Percentiles rank a stretch among this genome's conserved stretches.
These are phyloP conservation scores for Clupea harengus DNA, from an alignment of 2,113 vertebrate species.

Conservation along the genomic window DNA sequence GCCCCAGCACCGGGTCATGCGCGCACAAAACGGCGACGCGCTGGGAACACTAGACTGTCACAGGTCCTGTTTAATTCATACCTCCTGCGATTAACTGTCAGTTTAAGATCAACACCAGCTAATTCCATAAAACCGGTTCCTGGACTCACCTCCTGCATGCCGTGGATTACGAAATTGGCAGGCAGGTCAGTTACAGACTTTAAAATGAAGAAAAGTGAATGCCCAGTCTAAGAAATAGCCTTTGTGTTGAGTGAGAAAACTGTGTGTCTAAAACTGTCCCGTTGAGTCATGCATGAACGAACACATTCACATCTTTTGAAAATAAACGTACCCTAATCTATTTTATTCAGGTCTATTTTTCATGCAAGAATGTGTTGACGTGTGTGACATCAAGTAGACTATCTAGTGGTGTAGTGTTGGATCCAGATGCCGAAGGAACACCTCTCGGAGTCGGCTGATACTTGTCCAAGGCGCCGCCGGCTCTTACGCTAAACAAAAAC, in stretches of 20 bases:
- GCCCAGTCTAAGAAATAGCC: neutral
- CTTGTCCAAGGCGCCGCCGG: neutral
- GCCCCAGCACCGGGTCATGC: constrained; percentile 52
- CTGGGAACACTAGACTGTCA: constrained; percentile 54
- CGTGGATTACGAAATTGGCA: neutral
- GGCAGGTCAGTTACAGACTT: neutral
- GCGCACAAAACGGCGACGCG: constrained; percentile 62
- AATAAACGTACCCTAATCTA: neutral
- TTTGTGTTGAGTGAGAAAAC: too few relatives aligned
- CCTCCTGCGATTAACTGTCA: constrained; percentile 61
- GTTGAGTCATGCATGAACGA: too few relatives aligned
- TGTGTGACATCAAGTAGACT: neutral
- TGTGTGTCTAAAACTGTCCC: too few relatives aligned
- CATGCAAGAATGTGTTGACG: neutral
- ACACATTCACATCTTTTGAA: too few relatives aligned
- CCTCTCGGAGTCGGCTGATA: neutral
- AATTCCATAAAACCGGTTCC: constrained; percentile 36
- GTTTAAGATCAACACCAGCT: constrained; percentile 58
- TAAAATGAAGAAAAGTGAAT: neutral
- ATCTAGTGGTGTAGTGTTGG: neutral
- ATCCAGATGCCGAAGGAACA: neutral
- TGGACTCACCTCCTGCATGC: neutral
- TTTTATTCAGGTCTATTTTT: too few relatives aligned
- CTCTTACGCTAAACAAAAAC: neutral
- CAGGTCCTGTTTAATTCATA: constrained; percentile 62